Base-by-base conservation (phyloP, 2,113 vertebrate genomes). In the Saccopteryx bilineata region DNA sequence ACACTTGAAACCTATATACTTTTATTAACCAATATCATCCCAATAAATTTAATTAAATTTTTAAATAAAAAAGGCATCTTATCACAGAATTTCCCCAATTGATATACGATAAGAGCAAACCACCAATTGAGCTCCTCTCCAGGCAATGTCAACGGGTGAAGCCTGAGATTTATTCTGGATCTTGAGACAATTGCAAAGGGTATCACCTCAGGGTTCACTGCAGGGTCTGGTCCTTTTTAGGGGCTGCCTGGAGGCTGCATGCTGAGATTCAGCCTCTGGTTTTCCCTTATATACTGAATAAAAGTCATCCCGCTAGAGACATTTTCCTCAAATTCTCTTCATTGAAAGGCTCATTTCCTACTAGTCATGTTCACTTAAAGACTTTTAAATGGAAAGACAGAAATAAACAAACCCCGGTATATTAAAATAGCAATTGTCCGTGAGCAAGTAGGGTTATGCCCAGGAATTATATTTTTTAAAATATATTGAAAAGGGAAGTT, bases 291-390 rank as follows among this genome's bases (percentile, higher is more conserved):
- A 91, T 91, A 82, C 28, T 89, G 80, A 84, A 90, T 93, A 81
- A 95, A 92, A 80, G 5, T 82, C 86, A 66, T 92, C 96, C 95
- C 86, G 9, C 79, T 96, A 65, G 88, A 95, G 81, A 94, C n/a
- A 76, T 96, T 96, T 95, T 79, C 81, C 71, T 95, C 94, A 71
- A 96, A 91, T 91, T 21, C 56, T 91, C 48, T 89, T 95, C 56
- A 52, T 71, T 71, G 89, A 94, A 91, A 93, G 74, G 82, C 82
- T 97, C 78, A 93, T 93, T 97, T 96, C 95, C 94, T 96, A 95
- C 85, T 97, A 97, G 96, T 96, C 54, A 48, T 52, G 68, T 96
- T 95, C 96, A 78, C 28, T 86, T 92, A 94, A 97, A 93, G 54
- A 89, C 69, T 94, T 96, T 69, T 93, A 95, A 86, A 81, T 92